Base-by-base conservation (phyloP, 2,113 vertebrate genomes). In the Triplophysa dalaica region DNA sequence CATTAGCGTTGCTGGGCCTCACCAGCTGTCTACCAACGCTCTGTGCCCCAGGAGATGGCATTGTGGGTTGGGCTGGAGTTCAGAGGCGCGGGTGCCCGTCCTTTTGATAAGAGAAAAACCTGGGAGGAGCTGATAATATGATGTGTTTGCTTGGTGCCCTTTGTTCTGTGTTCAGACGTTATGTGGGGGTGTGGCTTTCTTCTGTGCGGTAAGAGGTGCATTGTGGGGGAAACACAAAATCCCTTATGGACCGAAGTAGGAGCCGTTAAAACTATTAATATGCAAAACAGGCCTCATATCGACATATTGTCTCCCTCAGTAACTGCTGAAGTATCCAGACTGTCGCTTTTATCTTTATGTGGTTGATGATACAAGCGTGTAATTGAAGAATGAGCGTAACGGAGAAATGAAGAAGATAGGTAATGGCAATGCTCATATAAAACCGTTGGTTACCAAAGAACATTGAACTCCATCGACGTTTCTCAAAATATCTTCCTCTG, bases 211-310 rank as follows among this genome's bases (percentile, higher is more conserved):
- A 29, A 45, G 19, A 56, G 73, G 68, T 38, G 26, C 43, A 48
- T 72, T 68, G 80, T 62, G 45, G 67, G 10, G 10, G 16, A 6
- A 19, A 61, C 54, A 70, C 50, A 21, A 50, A 66, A 52, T 43
- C 48, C 70, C 52, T 43, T 84, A 48, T 63, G 60, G 66, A 77
- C 83, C 84, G 58, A 82, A 84, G 76, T 11, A 64, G 52, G 41
- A 13, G 48, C 79, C n/a, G 22, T 86, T 84, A 83, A 58, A 79
- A n/a, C 79, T 61, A 81, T 86, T 87, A 74, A 77, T 84, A 86
- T 87, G 86, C 80, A 87, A 83, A 86, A 61, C 80, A 41, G 43
- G 6, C 80, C 56, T 63, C 45, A 63, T 79, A 66, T 63, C 43
- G 22, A 19, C 70, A 60, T 60, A 1, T 22, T 68, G 19, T 67